These are phyloP conservation scores for Acanthochromis polyacanthus DNA, from an alignment of 2,113 vertebrate species.

Conservation along the genomic window DNA sequence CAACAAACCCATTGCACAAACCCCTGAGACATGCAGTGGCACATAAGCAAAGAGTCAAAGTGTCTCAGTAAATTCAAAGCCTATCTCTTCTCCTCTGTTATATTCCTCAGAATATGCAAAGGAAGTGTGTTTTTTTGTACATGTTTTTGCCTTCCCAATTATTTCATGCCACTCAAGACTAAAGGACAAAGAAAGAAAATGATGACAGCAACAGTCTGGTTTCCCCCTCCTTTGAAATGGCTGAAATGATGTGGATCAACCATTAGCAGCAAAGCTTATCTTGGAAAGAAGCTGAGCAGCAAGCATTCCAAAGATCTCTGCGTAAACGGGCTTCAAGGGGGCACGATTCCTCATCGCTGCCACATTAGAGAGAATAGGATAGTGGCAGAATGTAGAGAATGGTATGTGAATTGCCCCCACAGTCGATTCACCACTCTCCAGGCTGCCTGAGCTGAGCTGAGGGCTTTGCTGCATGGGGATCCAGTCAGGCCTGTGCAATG, in stretches of 20 bases:
- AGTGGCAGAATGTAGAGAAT: conserved; percentile 58
- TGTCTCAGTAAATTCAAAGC: conserved; percentile 36
- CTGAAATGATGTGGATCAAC: conserved; percentile 64
- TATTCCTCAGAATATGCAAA: conserved; percentile 37
- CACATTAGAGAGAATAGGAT: conserved; percentile 75
- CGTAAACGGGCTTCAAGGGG: conserved; percentile 69
- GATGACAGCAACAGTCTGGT: conserved; percentile 31
- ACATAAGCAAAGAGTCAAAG: conserved; percentile 10
- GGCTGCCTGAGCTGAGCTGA: conserved; percentile 63
- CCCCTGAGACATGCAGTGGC: conserved; percentile 2
- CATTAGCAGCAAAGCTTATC: conserved; percentile 71
- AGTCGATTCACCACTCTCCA: conserved; percentile 67
- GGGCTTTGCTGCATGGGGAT: conserved; percentile 69
- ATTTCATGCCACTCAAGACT: conserved; percentile 63
- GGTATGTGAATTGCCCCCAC: conserved; percentile 60
- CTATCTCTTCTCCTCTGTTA: not conserved
- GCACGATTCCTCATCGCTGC: conserved; percentile 58
- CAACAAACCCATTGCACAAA: conserved; percentile 25
- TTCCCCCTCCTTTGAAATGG: conserved; percentile 50
- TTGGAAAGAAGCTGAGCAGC: conserved; percentile 55
- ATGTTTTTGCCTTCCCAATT: conserved; percentile 61
- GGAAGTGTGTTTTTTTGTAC: conserved; percentile 19
- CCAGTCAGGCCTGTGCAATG: conserved; percentile 69
- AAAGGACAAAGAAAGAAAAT: conserved; percentile 45
- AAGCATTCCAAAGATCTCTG: conserved; percentile 63